Percentiles rank a stretch among this genome's conserved stretches.
Conservation (phyloP, 2,797 vertebrate genomes). For the Lagocephalus sceleratus region DNA sequence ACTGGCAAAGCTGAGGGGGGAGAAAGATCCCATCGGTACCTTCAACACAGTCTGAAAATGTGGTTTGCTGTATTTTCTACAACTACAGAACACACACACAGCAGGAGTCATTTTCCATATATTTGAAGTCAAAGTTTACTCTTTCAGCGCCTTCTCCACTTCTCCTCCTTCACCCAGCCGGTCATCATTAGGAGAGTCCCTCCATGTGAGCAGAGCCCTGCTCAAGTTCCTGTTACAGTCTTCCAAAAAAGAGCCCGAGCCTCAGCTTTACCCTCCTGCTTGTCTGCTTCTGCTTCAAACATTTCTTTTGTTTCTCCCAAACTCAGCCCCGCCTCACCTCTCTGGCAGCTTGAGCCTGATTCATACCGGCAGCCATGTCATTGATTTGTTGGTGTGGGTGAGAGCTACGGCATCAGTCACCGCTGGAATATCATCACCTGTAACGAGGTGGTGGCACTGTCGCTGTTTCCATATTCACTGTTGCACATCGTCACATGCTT, state of each 20-base stretch:
- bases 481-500: slow-evolving; percentile 5
- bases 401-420: slow-evolving; percentile 64
- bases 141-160: no score
- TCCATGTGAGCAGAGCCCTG: no score
- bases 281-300: slow-evolving; percentile 6
- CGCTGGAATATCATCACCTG: slow-evolving; percentile 66
- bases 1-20: slow-evolving; percentile 1
- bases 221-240: no score
- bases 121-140: no score
- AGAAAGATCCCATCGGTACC: no score
- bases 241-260: no score
- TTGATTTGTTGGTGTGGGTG: slow-evolving; percentile 64
- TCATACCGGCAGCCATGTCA: slow-evolving; percentile 77
- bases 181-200: no score
- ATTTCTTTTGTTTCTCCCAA: slow-evolving; percentile 50
- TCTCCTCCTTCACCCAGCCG: no score
- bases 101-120: no score
- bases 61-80: no score
- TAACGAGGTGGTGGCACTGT: slow-evolving; percentile 52
- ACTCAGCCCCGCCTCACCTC: slow-evolving; percentile 43
- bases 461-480: slow-evolving; percentile 39
- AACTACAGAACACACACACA: no score
- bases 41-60: no score
- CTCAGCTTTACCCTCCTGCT: background rate
- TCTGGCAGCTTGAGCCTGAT: slow-evolving; percentile 72